Evolutionary conservation across 2,888 invertebrate genomes (phyloP), one percentile per base, ranked within the genome.

Genomic region (Polymixis flavicincta): DNA sequence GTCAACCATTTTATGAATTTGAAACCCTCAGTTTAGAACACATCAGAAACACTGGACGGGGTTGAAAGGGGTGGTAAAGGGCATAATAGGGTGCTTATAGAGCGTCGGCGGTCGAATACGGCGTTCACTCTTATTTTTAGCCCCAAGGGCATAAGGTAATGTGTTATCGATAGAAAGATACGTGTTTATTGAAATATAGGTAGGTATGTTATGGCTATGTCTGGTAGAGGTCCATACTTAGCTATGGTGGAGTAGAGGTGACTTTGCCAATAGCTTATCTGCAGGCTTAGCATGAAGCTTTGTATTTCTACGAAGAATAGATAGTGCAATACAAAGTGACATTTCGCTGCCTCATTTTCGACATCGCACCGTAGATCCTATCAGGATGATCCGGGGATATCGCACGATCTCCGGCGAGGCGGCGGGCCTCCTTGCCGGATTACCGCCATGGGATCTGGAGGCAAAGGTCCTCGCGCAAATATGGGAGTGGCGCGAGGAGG

Each of bases 61-160:
- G 48, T 17, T 45, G 42, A 68, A 54, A 48, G 42, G 57, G 57
- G 48, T 75, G 37, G 25, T 60, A 61, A 76, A 71, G 71, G 71
- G 72, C 55, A 70, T 37, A 17, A n/a, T 55, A 67, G 83, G 71
- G 37, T 68, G 74, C 73, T 73, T 80, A 76, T 60, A 60, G 42
- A 50, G 61, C 71, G 55, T 19, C 17, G 61, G 5, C 75, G 42
- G 48, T 19, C 54, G 60, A 64, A 52, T 54, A 63, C 74, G 5
- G 14, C 61, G 79, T 48, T 63, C 42, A 65, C 61, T 75, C 76
- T 74, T 87, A 87, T 85, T 85, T 87, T 85, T 87, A 83, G 74
- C 48, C 55, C 45, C 78, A 78, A 85, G 84, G 87, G 63, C 71
- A 59, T 13, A 1, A 74, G 74, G 70, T 76, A 82, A 45, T 61